Evolutionary conservation across 1,140 invertebrate species (phyloP), one percentile per base, ranked within the genome.

Genomic region (Copidosoma floridanum): DNA sequence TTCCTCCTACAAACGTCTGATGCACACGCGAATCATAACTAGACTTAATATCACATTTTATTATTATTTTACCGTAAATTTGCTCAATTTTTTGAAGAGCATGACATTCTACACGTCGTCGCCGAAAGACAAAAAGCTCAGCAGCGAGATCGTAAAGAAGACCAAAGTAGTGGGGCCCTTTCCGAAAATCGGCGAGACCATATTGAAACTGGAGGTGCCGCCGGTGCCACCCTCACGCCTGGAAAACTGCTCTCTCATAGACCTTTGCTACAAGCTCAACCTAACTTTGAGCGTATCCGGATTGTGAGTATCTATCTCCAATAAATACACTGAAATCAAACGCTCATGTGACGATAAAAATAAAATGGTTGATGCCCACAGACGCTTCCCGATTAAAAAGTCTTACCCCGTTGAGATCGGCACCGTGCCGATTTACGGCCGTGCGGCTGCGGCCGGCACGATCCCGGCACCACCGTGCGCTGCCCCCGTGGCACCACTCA

Each of bases 321-420:
- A n/a, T n/a, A n/a, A n/a, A n/a, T n/a, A n/a, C n/a, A n/a, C n/a
- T n/a, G n/a, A n/a, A n/a, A n/a, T n/a, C n/a, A n/a, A n/a, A n/a
- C n/a, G n/a, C n/a, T n/a, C n/a, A n/a, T n/a, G n/a, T n/a, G n/a
- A n/a, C n/a, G n/a, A n/a, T n/a, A n/a, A n/a, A n/a, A n/a, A n/a
- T n/a, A n/a, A n/a, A n/a, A n/a, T n/a, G n/a, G n/a, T n/a, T n/a
- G n/a, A n/a, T n/a, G n/a, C n/a, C n/a, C n/a, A n/a, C n/a, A n/a
- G n/a, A n/a, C n/a, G n/a, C n/a, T n/a, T n/a, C n/a, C n/a, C n/a
- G n/a, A n/a, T n/a, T n/a, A n/a, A n/a, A n/a, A n/a, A n/a, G n/a
- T n/a, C n/a, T n/a, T n/a, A n/a, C n/a, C 67, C 66, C 2, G 20
- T 73, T 11, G 23, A 73, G 1, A 68, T 74, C 12, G 72, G 71